Evolutionary conservation across 2,888 invertebrate species (phyloP), one percentile per base, ranked within the genome.

Genomic region (Didymodactylos carnosus): DNA sequence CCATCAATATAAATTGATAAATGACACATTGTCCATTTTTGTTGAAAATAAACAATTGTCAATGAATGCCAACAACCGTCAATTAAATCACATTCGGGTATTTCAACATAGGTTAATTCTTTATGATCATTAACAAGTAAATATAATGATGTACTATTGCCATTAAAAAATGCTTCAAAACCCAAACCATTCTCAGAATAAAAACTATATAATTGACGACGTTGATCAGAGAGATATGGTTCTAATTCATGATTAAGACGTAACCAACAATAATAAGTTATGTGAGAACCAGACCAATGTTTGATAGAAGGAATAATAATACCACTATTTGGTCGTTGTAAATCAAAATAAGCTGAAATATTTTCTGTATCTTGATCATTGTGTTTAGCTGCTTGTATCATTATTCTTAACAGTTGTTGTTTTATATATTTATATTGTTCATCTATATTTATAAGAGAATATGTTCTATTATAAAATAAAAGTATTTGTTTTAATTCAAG

Each of bases 151-250:
- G 74, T 71, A 40, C 27, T 53, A 39, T 53, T 23, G 13, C 53
- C 35, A 10, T 62, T 62, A 43, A 72, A 72, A 71, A 74, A 74
- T 11, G 74, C 51, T 71, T 74, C 74, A 19, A 74, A 71, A 23
- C 74, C 74, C n/a, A 71, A 53, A n/a, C 72, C 72, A 39, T 41
- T 46, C 35, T 74, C 71, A 2, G 39, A 71, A 46, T 74, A 74
- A 39, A 74, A 74, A 39, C 71, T 71, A 46, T 74, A 74, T 11
- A 74, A 43, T 72, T 74, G 74, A 41, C 74, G 74, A 40, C 74
- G 46, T 39, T 51, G 53, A 40, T 71, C 41, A 35, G 29, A n/a
- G 14, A 19, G 62, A 72, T 29, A 72, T 35, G 16, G 19, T 3
- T 39, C 72, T 5, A 71, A 25, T 27, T 74, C 53, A 39, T 27